These are phyloP conservation scores for Mus minutoides DNA, from an alignment of 2,797 vertebrate genomes.

Conservation along the genomic window DNA sequence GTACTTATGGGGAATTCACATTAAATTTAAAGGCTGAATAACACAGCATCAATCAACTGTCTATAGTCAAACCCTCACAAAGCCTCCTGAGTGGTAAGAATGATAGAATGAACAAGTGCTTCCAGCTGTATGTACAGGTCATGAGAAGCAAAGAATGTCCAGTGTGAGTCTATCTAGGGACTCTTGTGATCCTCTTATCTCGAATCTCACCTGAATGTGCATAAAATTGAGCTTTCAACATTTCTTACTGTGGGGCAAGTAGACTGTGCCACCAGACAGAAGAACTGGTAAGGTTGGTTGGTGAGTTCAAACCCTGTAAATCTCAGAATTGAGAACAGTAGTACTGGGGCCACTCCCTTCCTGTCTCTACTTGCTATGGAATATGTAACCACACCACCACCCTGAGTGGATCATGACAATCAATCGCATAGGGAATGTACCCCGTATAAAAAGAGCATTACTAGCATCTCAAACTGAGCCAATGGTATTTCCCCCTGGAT, in stretches of 20 bases:
- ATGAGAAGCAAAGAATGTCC: not conserved
- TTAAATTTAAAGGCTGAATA: not conserved
- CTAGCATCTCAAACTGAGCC: too few relatives aligned
- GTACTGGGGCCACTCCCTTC: too few relatives aligned
- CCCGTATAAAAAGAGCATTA: too few relatives aligned
- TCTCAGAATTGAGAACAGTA: too few relatives aligned
- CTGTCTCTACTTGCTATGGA: too few relatives aligned
- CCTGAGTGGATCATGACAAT: too few relatives aligned
- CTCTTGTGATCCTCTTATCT: not conserved
- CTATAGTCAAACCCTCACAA: not conserved
- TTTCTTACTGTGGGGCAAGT: not conserved
- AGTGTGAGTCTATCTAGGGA: not conserved
- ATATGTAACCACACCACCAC: too few relatives aligned
- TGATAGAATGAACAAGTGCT: not conserved
- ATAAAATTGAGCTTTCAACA: not conserved
- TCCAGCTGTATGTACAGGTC: not conserved
- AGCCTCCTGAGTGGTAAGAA: not conserved
- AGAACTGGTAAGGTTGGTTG: too few relatives aligned
- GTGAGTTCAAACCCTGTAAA: too few relatives aligned
- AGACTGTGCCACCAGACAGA: too few relatives aligned
- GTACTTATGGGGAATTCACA: not conserved
- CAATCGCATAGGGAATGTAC: too few relatives aligned
- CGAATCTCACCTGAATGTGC: not conserved
- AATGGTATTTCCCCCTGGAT: too few relatives aligned
- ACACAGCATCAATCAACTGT: not conserved